Evolutionary conservation across 2,113 vertebrate genomes (phyloP), one percentile per base, ranked within the genome.

Genomic region (Corythaixoides concolor): DNA sequence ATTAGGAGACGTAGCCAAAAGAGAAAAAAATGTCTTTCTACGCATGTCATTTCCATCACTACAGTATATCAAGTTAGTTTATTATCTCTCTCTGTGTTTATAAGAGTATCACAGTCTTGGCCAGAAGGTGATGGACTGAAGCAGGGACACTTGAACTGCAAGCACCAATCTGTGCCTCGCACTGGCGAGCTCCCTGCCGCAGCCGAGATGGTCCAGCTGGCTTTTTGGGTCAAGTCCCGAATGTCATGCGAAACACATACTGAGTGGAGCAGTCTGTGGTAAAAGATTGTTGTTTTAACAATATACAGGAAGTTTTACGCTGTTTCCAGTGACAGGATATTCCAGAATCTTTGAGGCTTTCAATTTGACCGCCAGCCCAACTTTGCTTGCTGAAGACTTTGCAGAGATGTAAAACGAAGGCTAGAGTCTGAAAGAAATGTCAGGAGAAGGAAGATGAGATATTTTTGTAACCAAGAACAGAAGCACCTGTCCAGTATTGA

Each of bases 221-320:
- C 23, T 74, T 77, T 59, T 5, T 64, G 90, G 56, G 52, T 64
- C 13, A 2, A 24, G 19, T 90, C 56, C 83, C 1, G 0, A 17
- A 20, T 3, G 37, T 7, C 2, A 5, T 27, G 9, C 1, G 7
- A 41, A 77, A 13, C 41, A 11, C 45, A 8, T 1, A 2, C 8
- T 1, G 2, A 41, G 62, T 3, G 63, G 35, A 69, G 45, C 72
- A n/a, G 11, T 15, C 32, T 6, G 67, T 63, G 63, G 26, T 14
- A 59, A 56, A 75, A 49, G 23, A 23, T 53, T 18, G 10, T 35
- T 23, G 6, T 73, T 84, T 17, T 63, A 56, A 17, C 23, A 55
- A 4, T 9, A 8, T 17, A 1, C 1, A 2, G 24, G 43, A 64
- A 35, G 16, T 32, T 90, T 92, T 52, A 16, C 2, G 2, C 41